A percentile compares a stretch with the other conserved stretches of the same genome.
Conservation (phyloP, 2,888 invertebrate genomes). For the Campopleginae sp. region DNA sequence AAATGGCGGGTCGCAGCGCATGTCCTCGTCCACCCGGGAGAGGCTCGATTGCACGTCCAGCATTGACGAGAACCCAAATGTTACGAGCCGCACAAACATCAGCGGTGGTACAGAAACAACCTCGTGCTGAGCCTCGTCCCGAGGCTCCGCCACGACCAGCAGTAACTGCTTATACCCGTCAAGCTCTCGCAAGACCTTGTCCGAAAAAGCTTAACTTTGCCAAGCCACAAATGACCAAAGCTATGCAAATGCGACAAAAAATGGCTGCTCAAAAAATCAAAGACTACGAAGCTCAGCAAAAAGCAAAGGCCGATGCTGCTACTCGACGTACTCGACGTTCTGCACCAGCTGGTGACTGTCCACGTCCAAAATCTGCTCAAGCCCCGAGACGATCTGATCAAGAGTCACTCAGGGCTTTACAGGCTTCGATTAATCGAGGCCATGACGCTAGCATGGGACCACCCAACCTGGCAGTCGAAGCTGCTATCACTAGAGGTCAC, state of each 20-base stretch:
- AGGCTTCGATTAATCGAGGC: background rate
- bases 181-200: conserved; percentile 25
- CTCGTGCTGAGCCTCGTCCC: background rate
- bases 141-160: background rate
- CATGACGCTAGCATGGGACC: background rate
- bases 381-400: background rate
- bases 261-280: conserved; percentile 72
- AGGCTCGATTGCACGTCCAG: conserved; percentile 48
- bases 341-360: background rate
- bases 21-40: conserved; percentile 16
- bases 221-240: conserved; percentile 75
- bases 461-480: conserved; percentile 37
- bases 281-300: conserved; percentile 65
- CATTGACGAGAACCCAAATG: conserved; percentile 72
- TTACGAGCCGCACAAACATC: conserved; percentile 74
- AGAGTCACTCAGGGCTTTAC: background rate
- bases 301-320: background rate
- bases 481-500: conserved; percentile 52
- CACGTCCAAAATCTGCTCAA: conserved; percentile 11
- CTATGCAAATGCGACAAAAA: conserved; percentile 78
- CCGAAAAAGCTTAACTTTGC: conserved; percentile 76
- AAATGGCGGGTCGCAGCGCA: conserved; percentile 55
- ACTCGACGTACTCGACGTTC: conserved; percentile 65
- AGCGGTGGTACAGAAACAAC: conserved; percentile 64
- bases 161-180: conserved; percentile 25